Evolutionary conservation across 2,888 invertebrate genomes (phyloP).

Genomic region (Agrotis clavis): DNA sequence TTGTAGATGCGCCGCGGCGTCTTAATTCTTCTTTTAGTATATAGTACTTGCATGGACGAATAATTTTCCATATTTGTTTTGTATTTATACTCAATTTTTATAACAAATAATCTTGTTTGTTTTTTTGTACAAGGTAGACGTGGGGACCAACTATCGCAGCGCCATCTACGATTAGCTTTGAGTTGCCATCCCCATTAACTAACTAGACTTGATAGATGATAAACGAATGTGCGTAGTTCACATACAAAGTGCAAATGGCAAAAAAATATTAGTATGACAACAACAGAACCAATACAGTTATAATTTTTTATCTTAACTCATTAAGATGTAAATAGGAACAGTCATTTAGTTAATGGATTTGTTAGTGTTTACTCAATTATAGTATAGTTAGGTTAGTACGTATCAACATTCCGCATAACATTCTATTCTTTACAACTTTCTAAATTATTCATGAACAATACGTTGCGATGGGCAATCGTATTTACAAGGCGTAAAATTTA

Average conservation of each 20-base stretch:
- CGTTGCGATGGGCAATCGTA: slow-evolving; percentile 67
- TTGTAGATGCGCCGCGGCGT: too few species aligned
- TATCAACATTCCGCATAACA: slow-evolving; percentile 56
- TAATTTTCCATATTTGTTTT: too few species aligned
- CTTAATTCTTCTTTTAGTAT: too few species aligned
- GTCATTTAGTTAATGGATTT: slow-evolving; percentile 31
- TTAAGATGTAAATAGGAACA: slow-evolving; percentile 21
- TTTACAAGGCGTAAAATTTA: slow-evolving; percentile 57
- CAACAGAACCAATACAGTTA: neutral
- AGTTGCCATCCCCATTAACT: too few species aligned
- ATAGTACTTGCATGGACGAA: too few species aligned
- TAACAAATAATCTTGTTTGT: too few species aligned
- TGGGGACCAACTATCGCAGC: too few species aligned
- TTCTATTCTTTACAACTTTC: slow-evolving; percentile 74
- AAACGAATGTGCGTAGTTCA: neutral
- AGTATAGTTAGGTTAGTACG: slow-evolving; percentile 42
- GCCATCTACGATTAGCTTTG: too few species aligned
- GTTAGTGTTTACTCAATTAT: slow-evolving; percentile 29
- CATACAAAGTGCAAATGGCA: neutral
- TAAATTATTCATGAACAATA: slow-evolving; percentile 77
- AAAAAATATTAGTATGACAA: neutral
- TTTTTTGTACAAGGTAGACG: too few species aligned
- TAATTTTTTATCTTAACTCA: slow-evolving; percentile 15
- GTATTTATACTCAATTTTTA: too few species aligned
- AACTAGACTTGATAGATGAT: neutral